Evolutionary conservation across 2,797 vertebrate genomes (phyloP).

Genomic region (Cygnus olor): DNA sequence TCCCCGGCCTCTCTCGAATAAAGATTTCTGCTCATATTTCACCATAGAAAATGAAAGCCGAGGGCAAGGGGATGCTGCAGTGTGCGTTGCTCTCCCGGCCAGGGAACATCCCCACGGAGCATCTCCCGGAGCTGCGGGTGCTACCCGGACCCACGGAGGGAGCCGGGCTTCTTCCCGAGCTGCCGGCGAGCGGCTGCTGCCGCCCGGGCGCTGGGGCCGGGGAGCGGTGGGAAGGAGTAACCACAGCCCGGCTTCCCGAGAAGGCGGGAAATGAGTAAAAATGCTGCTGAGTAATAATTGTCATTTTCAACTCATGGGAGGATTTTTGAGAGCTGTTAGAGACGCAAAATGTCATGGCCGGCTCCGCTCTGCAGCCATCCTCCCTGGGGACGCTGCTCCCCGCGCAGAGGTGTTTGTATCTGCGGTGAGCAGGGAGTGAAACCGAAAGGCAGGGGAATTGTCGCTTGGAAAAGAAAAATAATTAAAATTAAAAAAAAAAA

Average conservation of each 20-base stretch:
- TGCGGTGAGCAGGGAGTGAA: not conserved
- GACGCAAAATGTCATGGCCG: not conserved
- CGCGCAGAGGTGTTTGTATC: not conserved
- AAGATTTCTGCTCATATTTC: not conserved
- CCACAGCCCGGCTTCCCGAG: not conserved
- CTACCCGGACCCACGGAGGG: not conserved
- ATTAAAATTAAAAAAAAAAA: too few relatives aligned
- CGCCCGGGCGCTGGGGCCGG: not conserved
- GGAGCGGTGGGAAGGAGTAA: not conserved
- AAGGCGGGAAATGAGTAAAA: slow-evolving; percentile 64
- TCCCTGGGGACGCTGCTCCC: not conserved
- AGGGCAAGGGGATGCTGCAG: not conserved
- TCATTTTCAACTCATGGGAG: slow-evolving; percentile 30
- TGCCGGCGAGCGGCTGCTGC: not conserved
- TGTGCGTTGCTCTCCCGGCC: not conserved
- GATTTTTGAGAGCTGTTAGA: not conserved
- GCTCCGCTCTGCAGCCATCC: not conserved
- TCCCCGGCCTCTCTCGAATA: not conserved
- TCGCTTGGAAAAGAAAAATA: not conserved
- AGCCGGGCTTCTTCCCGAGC: not conserved
- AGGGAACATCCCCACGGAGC: not conserved
- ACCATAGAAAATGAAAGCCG: not conserved
- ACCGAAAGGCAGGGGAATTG: not conserved
- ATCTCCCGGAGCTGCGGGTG: not conserved
- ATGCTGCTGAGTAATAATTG: slow-evolving; percentile 40